Percentiles rank a stretch among this genome's conserved stretches.
Evolutionary conservation across 2,888 invertebrate species (phyloP).

Genomic region (Clusia tigrina): DNA sequence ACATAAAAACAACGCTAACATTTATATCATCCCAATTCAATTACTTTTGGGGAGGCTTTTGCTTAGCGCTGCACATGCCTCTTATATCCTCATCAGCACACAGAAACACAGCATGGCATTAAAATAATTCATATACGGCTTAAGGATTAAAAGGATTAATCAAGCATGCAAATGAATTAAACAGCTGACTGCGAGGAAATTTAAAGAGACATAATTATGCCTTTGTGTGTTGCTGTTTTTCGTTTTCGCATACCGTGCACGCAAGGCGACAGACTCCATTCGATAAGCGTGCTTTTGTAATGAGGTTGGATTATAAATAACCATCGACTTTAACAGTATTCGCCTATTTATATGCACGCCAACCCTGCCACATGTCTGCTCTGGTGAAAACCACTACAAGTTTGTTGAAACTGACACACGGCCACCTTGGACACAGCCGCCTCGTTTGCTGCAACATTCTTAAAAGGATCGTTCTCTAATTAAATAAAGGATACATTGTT

Average conservation of each 20-base stretch:
- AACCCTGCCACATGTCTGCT: too few species aligned
- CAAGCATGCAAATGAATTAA: slow-evolving; percentile 4
- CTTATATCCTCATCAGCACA: not conserved
- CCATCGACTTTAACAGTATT: too few species aligned
- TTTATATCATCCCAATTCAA: not conserved
- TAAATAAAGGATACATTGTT: too few species aligned
- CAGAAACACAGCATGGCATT: slow-evolving; percentile 1
- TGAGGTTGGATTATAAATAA: too few species aligned
- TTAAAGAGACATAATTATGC: too few species aligned
- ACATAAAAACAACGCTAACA: not conserved
- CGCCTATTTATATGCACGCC: too few species aligned
- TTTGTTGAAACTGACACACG: too few species aligned
- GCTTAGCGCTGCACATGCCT: not conserved
- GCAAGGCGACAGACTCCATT: not conserved
- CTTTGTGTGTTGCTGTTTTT: too few species aligned
- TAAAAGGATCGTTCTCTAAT: too few species aligned
- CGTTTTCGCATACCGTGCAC: not conserved
- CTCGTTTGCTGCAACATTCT: not conserved
- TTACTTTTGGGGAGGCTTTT: not conserved
- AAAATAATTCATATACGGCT: slow-evolving; percentile 23
- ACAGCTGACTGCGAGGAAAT: slow-evolving; percentile 9
- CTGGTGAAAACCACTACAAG: too few species aligned
- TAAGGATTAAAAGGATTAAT: slow-evolving; percentile 23
- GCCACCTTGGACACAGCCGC: not conserved
- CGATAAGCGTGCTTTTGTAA: not conserved